Evolutionary conservation across 2,113 vertebrate genomes (phyloP), one percentile per base, ranked within the genome.

Genomic region (Agapornis roseicollis): DNA sequence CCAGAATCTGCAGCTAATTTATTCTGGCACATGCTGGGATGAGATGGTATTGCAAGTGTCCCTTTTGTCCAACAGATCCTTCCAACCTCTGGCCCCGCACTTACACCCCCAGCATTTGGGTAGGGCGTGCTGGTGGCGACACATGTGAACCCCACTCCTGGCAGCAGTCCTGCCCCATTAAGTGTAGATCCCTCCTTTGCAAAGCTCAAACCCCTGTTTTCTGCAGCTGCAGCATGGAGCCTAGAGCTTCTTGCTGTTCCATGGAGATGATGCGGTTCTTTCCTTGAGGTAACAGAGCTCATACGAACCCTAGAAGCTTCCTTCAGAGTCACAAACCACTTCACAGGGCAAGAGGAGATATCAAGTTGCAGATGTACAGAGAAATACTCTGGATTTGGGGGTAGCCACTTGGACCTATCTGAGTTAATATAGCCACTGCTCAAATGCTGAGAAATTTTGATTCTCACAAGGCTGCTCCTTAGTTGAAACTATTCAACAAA

Each of bases 401-500:
- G 33, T 24, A 81, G 70, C 9, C 2, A 4, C 44, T 79, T 46
- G 49, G 41, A 66, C 17, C 27, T 47, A 27, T 63, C 37, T 83
- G 53, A 85, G 88, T 80, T 69, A 61, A 93, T 55, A 63, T 0
- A 39, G n/a, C 20, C 6, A 6, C 52, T 60, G 73, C 20, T 74
- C 73, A 84, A 81, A 79, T 15, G 47, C 27, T 6, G 4, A 89
- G 18, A 0, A 10, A 83, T 31, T 83, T 63, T 70, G 53, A 91
- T 77, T 82, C 49, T 92, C 84, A 69, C 28, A 87, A 91, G 70
- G 63, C 79, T 85, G n/a, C 49, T 70, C 3, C 1, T 87, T 89
- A 79, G 71, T 15, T 92, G 63, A 95, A 93, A 77, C 29, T 77
- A 58, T 72, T 82, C 81, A 87, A 65, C 44, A 82, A 86, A 92